phyloP scores from a whole-genome alignment of 2,888 invertebrate genomes.

The Elysia crispata region DNA sequence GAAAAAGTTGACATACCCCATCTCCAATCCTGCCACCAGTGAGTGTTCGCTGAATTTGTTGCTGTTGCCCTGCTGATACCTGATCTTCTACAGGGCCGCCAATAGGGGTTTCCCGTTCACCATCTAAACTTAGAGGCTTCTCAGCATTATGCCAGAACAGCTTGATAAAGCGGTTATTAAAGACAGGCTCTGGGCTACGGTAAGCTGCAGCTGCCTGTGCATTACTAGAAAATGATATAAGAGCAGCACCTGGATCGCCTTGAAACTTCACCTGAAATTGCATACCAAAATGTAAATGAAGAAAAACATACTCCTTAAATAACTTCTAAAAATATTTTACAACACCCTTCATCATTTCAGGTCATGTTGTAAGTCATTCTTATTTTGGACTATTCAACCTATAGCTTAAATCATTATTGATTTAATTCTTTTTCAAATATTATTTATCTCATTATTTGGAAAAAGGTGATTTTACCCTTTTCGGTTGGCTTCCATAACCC shows the following conservation, averaged over 20 bases:
- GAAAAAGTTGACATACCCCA: conserved; percentile 35
- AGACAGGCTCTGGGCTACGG: conserved; percentile 95
- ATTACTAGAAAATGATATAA: conserved; percentile 93
- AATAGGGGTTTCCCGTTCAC: conserved; percentile 33
- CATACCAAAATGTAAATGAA: too few species aligned
- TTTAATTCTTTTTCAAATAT: too few species aligned
- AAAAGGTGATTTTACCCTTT: too few species aligned
- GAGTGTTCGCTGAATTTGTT: conserved; percentile 6
- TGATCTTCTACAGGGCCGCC: neutral
- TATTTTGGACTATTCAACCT: too few species aligned
- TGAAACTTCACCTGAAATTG: conserved; percentile 79
- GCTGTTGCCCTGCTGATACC: neutral
- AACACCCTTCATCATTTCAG: too few species aligned
- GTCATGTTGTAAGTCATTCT: too few species aligned
- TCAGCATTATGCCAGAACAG: conserved; percentile 93
- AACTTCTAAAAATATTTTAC: too few species aligned
- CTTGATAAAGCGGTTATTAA: conserved; percentile 98
- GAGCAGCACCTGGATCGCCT: conserved; percentile 93
- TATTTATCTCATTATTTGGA: too few species aligned
- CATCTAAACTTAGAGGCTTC: conserved; percentile 30
- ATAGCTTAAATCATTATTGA: too few species aligned
- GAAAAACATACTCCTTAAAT: too few species aligned
- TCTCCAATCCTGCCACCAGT: conserved; percentile 46
- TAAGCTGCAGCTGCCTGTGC: conserved; percentile 96
- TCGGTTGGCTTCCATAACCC: too few species aligned